These are phyloP conservation scores for Gavia stellata DNA, from an alignment of 2,113 vertebrate genomes.

Conservation along the genomic window DNA sequence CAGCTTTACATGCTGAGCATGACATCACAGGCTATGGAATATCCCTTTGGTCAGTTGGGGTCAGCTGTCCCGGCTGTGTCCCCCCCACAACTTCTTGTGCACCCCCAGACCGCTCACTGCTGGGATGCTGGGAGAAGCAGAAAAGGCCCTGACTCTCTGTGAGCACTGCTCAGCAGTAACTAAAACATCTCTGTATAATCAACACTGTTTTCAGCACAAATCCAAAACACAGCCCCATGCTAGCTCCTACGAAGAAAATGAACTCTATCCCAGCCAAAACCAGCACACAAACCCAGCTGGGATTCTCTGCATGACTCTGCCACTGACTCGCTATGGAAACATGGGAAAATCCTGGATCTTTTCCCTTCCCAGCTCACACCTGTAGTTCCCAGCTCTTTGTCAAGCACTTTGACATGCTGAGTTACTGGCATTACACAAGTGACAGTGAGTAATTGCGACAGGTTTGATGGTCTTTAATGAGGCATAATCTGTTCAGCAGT, in stretches of 20 bases:
- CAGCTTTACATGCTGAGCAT: background rate
- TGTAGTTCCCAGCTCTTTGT: background rate
- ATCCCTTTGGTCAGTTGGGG: too few relatives aligned
- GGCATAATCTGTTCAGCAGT: background rate
- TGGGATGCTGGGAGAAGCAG: background rate
- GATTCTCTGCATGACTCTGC: background rate
- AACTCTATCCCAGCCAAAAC: background rate
- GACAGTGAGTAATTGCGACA: background rate
- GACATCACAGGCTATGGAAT: rapidly evolving
- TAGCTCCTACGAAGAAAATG: background rate
- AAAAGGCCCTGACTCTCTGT: too few relatives aligned
- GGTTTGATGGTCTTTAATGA: background rate
- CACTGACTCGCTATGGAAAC: background rate
- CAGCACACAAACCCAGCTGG: background rate
- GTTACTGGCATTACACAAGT: background rate
- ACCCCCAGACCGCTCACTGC: rapidly evolving
- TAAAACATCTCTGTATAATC: background rate
- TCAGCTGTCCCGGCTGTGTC: background rate
- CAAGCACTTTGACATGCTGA: background rate
- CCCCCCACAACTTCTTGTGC: background rate
- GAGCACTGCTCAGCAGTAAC: rapidly evolving
- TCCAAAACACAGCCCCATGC: background rate
- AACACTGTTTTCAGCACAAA: background rate
- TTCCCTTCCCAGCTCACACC: background rate
- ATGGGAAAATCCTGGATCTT: background rate